Evolutionary conservation across 2,888 invertebrate species (phyloP), one percentile per base, ranked within the genome.

Genomic region (Nysson spinosus): DNA sequence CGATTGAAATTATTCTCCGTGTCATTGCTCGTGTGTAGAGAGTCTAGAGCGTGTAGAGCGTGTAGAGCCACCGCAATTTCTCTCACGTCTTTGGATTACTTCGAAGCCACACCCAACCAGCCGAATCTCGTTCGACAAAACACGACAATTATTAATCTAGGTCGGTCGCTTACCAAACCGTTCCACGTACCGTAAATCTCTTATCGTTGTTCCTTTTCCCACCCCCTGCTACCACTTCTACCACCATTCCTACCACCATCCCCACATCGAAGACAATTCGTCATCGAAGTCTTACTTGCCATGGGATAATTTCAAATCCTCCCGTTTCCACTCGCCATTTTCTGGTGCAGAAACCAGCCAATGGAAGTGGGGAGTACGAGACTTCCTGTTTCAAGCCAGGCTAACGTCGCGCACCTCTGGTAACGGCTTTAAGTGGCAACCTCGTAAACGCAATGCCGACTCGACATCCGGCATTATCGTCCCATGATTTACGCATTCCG

Each of bases 401-500:
- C n/a, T n/a, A n/a, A n/a, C n/a, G n/a, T n/a, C n/a, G n/a, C n/a
- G n/a, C n/a, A n/a, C n/a, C n/a, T n/a, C n/a, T n/a, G n/a, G n/a
- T n/a, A n/a, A n/a, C n/a, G n/a, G n/a, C 43, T 43, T 69, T 71
- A 72, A 75, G 66, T 72, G 72, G 17, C 35, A 26, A 7, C 65
- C 78, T 81, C 80, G 80, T 79, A 78, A 83, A 83, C 79, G 82
- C 77, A 52, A 6, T n/a, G 22, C 49, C 74, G 69, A 74, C 62
- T 78, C 78, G 82, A 80, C 83, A 80, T 83, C 81, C 83, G 81
- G 81, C 81, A 81, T 84, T 84, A 84, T 84, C 83, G 83, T 80
- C 67, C 74, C 69, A 75, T 82, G 84, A 84, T 84, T 83, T 84
- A 84, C 80, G 78, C 67, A 75, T 75, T 69, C 74, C 77, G 72